Evolutionary conservation across 2,797 vertebrate species (phyloP).

Genomic region (Moxostoma hubbsi): DNA sequence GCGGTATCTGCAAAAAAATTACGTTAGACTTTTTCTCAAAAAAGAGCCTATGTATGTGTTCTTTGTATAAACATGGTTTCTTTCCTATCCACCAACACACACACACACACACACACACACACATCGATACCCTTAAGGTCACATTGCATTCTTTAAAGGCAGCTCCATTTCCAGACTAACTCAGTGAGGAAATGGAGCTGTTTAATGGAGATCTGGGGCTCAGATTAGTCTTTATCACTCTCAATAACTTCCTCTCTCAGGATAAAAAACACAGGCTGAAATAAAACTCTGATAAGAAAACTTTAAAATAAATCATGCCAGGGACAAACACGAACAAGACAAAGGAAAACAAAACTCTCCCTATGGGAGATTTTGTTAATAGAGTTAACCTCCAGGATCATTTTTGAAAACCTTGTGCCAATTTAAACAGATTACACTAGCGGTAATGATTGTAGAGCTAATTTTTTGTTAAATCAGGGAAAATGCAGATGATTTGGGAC

Average conservation of each 20-base stretch:
- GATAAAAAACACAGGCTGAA: slow-evolving; percentile 57
- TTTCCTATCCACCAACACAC: slow-evolving; percentile 13
- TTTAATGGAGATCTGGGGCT: slow-evolving; percentile 70
- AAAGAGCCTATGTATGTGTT: background rate
- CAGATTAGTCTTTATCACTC: slow-evolving; percentile 69
- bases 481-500: slow-evolving; percentile 21
- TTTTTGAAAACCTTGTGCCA: slow-evolving; percentile 51
- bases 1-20: no score
- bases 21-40: no score
- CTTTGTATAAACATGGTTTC: background rate
- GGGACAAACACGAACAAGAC: slow-evolving; percentile 61
- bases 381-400: slow-evolving; percentile 55
- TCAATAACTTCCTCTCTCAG: slow-evolving; percentile 65
- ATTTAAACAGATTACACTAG: slow-evolving; percentile 47
- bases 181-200: slow-evolving; percentile 67
- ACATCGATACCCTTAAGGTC: slow-evolving; percentile 40
- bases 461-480: slow-evolving; percentile 17
- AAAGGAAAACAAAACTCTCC: slow-evolving; percentile 52
- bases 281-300: slow-evolving; percentile 64
- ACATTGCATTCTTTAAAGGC: slow-evolving; percentile 65
- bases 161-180: slow-evolving; percentile 65
- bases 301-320: slow-evolving; percentile 66
- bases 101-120: slow-evolving; percentile 3
- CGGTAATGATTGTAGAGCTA: slow-evolving; percentile 14
- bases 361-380: slow-evolving; percentile 57